Percentiles rank a stretch among this genome's conserved stretches.
phyloP scores from a whole-genome alignment of 2,113 vertebrate genomes.

The Cyphomyrus plagiostoma region DNA sequence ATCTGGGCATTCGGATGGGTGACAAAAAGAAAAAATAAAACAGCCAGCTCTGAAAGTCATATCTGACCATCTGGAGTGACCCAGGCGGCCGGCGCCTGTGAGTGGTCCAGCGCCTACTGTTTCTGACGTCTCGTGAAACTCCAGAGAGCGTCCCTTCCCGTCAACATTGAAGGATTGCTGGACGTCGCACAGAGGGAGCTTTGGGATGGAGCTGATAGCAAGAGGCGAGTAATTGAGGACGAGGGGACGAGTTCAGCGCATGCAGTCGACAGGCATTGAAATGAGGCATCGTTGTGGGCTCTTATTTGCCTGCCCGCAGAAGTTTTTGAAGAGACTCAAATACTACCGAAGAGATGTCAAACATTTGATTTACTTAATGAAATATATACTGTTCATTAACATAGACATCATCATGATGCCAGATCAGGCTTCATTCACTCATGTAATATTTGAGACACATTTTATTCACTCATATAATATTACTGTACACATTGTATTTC shows the following conservation, averaged over 20 bases:
- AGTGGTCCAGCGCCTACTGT: not conserved
- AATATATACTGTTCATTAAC: not conserved
- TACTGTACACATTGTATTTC: not conserved
- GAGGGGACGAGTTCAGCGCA: not conserved
- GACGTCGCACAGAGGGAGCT: not conserved
- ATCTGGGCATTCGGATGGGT: not conserved
- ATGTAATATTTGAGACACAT: not conserved
- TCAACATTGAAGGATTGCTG: conserved; percentile 4
- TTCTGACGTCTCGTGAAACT: not conserved
- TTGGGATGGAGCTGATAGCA: not conserved
- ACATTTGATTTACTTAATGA: not conserved
- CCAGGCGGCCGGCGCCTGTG: not conserved
- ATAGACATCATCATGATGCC: not conserved
- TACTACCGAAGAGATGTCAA: not conserved
- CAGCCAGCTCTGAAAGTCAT: not conserved
- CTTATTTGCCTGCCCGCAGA: not conserved
- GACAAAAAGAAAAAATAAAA: not conserved
- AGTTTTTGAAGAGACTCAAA: not conserved
- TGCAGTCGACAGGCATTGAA: not conserved
- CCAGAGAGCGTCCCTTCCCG: not conserved
- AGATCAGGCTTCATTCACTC: not conserved
- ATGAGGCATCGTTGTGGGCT: not conserved
- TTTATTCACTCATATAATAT: not conserved
- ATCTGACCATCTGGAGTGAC: not conserved
- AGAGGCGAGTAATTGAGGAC: not conserved